A percentile compares a stretch with the other conserved stretches of the same genome.
Conservation (phyloP, 2,797 vertebrate species). For the Erethizon dorsatum region DNA sequence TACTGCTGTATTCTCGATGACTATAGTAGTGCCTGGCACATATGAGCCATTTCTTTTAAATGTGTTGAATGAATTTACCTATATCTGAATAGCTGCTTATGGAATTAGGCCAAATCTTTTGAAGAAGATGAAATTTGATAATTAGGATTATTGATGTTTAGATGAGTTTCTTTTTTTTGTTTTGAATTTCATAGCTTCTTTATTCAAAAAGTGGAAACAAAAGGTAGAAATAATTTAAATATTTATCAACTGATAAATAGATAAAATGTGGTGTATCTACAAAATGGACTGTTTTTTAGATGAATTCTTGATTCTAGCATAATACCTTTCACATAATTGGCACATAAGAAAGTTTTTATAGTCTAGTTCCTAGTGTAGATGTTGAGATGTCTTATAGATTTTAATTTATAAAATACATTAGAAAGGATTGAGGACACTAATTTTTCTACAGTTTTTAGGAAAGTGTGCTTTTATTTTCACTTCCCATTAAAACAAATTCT, state of each 20-base stretch:
- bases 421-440: background rate
- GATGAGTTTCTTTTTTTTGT: background rate
- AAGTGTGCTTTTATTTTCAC: slow-evolving; percentile 3
- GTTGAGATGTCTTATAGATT: background rate
- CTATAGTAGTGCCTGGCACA: background rate
- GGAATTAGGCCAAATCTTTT: background rate
- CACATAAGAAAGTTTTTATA: background rate
- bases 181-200: background rate
- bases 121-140: slow-evolving; percentile 40
- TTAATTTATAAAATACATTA: background rate
- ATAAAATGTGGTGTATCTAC: background rate
- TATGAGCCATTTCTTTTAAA: background rate
- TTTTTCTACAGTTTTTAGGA: background rate
- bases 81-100: background rate
- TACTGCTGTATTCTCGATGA: background rate
- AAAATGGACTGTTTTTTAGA: background rate
- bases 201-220: background rate
- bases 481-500: background rate
- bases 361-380: background rate
- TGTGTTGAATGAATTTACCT: background rate
- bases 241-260: background rate
- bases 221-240: background rate
- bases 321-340: background rate
- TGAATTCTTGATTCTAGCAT: background rate
- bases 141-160: background rate